Evolutionary conservation across 1,140 invertebrate species (phyloP).

Genomic region (Macrocentrus cingulum): DNA sequence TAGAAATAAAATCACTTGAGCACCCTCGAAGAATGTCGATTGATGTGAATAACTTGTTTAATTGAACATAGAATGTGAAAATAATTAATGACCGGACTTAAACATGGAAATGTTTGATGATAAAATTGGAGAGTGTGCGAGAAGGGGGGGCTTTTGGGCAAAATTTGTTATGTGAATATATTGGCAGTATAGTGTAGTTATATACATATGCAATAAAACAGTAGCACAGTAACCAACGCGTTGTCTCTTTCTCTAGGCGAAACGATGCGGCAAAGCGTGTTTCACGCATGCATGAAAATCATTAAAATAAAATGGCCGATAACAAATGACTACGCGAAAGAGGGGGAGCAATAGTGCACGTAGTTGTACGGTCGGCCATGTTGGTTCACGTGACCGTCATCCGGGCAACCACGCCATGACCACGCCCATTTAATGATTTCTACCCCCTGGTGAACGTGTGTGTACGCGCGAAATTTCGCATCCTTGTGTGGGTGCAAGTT

Average conservation of each 20-base stretch:
- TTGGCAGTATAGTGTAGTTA: neutral
- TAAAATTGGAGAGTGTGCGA: too few species aligned
- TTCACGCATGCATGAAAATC: constrained; percentile 61
- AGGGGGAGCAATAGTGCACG: constrained; percentile 2
- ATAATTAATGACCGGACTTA: too few species aligned
- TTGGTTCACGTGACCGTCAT: constrained; percentile 62
- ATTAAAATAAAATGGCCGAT: constrained; percentile 62
- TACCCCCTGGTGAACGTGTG: constrained; percentile 54
- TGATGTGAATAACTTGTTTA: too few species aligned
- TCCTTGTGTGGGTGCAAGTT: constrained; percentile 23
- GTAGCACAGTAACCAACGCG: constrained; percentile 5
- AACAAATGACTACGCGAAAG: constrained; percentile 60
- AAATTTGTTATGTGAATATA: neutral
- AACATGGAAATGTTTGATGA: too few species aligned
- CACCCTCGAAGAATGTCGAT: too few species aligned
- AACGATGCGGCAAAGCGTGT: constrained; percentile 52
- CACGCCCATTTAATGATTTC: constrained; percentile 62
- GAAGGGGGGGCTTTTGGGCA: neutral
- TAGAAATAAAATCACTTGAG: too few species aligned
- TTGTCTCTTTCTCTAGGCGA: constrained; percentile 24
- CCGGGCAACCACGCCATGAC: constrained; percentile 58
- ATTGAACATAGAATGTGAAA: too few species aligned
- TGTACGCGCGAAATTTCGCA: constrained; percentile 42
- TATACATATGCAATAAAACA: neutral
- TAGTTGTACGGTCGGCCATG: constrained; percentile 46